Evolutionary conservation across 2,888 invertebrate species (phyloP), one percentile per base, ranked within the genome.

Genomic region (Polyploca ridens): DNA sequence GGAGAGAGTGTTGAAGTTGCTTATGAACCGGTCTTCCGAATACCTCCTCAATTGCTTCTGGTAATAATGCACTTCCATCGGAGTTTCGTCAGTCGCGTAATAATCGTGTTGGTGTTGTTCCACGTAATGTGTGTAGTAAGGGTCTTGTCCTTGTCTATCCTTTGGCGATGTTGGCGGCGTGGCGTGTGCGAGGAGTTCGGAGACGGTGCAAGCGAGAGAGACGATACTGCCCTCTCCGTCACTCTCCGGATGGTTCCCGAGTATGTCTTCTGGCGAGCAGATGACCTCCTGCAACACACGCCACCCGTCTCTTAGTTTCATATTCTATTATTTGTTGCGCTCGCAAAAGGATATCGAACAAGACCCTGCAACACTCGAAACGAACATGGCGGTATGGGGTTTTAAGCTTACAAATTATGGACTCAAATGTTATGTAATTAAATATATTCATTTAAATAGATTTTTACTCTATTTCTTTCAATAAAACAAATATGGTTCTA

Each of bases 241-340:
- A 76, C 75, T 74, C 73, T 81, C 85, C 75, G 75, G 75, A 73
- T 79, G 81, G 79, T 79, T 83, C 85, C 89, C 91, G 90, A 95
- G 92, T 86, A 95, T 88, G 86, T 95, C 95, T 85, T 94, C 94
- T 89, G 95, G 93, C 93, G 94, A 94, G 92, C 96, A 95, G 91
- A 96, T 91, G 91, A 91, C 93, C 93, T 95, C 95, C 95, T 96
- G 96, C 95, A 96, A 96, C 95, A 95, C 94, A 94, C 94, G 94
- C 94, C 94, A 94, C 91, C 90, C 90, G 80, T 84, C 87, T 86
- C 87, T 90, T 90, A 88, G 86, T 87, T 79, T 86, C 84, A 81
- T 73, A 82, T 79, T 75, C 73, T 68, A 78, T 81, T 75, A 75
- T 69, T 67, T 70, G 68, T 69, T 69, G 70, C 78, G 80, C 87